These are phyloP conservation scores for Nixonia krombeini DNA, from an alignment of 1,140 invertebrate species.

Conservation along the genomic window DNA sequence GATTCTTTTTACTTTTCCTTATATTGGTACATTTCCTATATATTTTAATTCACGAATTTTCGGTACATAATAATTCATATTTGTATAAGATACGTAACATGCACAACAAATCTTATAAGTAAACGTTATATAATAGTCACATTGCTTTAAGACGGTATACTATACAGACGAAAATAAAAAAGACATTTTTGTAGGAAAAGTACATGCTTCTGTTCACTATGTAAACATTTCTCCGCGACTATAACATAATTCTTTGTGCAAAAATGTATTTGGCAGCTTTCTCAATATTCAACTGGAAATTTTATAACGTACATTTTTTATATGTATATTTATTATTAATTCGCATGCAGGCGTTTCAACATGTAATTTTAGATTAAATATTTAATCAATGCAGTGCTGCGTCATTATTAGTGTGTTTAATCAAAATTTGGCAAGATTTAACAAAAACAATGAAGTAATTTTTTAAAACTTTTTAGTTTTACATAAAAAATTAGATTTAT, in stretches of 20 bases:
- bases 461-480: not conserved
- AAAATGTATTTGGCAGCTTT: conserved; percentile 7
- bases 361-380: not conserved
- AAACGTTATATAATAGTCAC: conserved; percentile 1
- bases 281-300: not conserved
- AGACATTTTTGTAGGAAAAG: conserved; percentile 1
- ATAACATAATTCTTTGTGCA: conserved; percentile 20
- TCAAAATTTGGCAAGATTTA: not conserved
- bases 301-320: no score
- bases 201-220: not conserved
- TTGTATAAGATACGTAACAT: conserved; percentile 10
- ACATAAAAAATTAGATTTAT: not conserved
- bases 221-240: conserved; percentile 2
- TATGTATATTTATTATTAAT: no score
- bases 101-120: conserved; percentile 19
- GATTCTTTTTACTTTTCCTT: conserved; percentile 17
- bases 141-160: conserved; percentile 10
- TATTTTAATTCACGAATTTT: conserved; percentile 28
- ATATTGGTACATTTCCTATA: conserved; percentile 32
- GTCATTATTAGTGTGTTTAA: no score
- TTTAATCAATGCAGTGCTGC: not conserved
- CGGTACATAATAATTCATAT: conserved; percentile 17
- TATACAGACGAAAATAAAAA: conserved; percentile 1
- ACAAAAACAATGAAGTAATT: not conserved
- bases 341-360: not conserved